These are phyloP conservation scores for Sorex maritimensis DNA, from an alignment of 2,797 vertebrate species.

Conservation along the genomic window DNA sequence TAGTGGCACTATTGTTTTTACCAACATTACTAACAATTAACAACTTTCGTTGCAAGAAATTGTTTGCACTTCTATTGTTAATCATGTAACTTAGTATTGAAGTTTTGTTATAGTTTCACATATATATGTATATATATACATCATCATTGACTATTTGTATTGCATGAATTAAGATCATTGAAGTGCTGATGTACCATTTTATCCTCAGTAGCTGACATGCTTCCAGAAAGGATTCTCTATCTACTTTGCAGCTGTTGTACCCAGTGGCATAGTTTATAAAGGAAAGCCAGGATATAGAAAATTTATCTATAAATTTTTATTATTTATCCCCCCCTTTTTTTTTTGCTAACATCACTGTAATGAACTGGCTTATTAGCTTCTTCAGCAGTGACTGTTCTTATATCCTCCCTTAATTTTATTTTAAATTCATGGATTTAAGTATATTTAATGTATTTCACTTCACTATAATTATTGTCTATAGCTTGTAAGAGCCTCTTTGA, in stretches of 20 bases:
- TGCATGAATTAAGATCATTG: not conserved
- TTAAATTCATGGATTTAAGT: constrained; percentile 51
- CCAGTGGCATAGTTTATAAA: constrained; percentile 42
- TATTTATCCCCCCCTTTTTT: constrained; percentile 45
- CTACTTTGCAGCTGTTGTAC: not conserved
- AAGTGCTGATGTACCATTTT: not conserved
- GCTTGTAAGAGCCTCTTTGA: constrained; percentile 10
- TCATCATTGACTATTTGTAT: not conserved
- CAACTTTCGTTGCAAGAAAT: not conserved
- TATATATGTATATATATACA: too few species aligned
- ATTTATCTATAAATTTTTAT: not conserved
- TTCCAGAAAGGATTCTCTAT: not conserved
- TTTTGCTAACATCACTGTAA: not conserved
- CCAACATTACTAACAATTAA: not conserved
- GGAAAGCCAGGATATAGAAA: not conserved
- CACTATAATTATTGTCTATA: not conserved
- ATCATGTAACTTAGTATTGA: not conserved
- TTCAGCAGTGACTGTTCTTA: not conserved
- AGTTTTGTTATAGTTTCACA: not conserved
- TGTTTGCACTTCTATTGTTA: not conserved
- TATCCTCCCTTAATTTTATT: constrained; percentile 49
- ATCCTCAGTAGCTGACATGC: not conserved
- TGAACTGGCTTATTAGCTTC: constrained; percentile 29
- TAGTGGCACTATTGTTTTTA: not conserved
- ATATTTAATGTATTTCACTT: constrained; percentile 35